Evolutionary conservation across 2,888 invertebrate genomes (phyloP), one percentile per base, ranked within the genome.

Genomic region (Eilema caniola): DNA sequence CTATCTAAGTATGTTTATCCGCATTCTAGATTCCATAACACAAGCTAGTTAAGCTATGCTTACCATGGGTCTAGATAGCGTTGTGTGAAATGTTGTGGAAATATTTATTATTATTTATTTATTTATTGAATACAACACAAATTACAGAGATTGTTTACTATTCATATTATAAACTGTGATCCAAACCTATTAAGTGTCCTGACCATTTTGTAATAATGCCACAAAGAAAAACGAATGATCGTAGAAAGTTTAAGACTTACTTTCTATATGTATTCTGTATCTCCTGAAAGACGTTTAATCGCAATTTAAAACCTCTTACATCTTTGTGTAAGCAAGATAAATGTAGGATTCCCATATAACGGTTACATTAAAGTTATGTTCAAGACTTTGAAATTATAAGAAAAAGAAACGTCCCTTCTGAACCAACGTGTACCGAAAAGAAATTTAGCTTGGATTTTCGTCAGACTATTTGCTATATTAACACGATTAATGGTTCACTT

Each of bases 401-500:
- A 16, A 62, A 24, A 62, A 41, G 16, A 41, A 41, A 11, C 7
- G 5, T 47, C 20, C 53, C n/a, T 53, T n/a, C n/a, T n/a, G 41
- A 14, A 41, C 24, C 25, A 41, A 41, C 24, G 20, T 23, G 12
- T 25, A 53, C 28, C 16, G n/a, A 25, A 14, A 64, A 10, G 53
- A n/a, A 33, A 20, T 60, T 56, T 41, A 65, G 31, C 23, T 57
- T 24, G 25, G 47, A 61, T 28, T 41, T 67, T 23, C 33, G 56
- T 33, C 11, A 14, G 33, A 12, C 60, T n/a, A 47, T 64, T 65
- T 25, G 56, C 23, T 66, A 66, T 12, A 47, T 62, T 53, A 62
- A 56, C 47, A 33, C 24, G 5, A 62, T 63, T 37, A 59, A 57
- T 63, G 57, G n/a, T 31, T n/a, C 3, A n/a, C 20, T 31, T 24